Conservation (phyloP, 2,888 invertebrate genomes). For the Lobophora halterata region DNA sequence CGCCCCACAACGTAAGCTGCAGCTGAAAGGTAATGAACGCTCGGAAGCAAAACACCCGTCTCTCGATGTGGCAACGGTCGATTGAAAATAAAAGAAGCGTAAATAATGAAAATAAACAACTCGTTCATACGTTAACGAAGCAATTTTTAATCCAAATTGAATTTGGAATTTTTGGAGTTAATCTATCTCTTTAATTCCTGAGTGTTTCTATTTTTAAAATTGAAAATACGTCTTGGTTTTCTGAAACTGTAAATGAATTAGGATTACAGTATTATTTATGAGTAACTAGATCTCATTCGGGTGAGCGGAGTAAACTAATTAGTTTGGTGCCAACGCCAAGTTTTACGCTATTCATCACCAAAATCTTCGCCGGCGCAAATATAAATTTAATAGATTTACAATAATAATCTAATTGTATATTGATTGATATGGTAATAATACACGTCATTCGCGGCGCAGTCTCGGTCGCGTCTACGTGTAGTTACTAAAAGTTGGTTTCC, state of each 20-base stretch:
- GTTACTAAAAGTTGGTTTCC: no score
- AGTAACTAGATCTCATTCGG: constrained; percentile 4
- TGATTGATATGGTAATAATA: constrained; percentile 46
- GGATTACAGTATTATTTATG: constrained; percentile 4
- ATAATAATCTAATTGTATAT: constrained; percentile 40
- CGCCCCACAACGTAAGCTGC: constrained; percentile 43
- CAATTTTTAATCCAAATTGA: no score
- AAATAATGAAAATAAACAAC: constrained; percentile 23
- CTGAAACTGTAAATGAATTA: constrained; percentile 1
- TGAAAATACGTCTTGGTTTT: no score
- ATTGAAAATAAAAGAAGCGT: constrained; percentile 39
- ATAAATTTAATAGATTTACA: constrained; percentile 6
- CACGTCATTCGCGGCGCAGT: constrained; percentile 40
- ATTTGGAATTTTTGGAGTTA: no score
- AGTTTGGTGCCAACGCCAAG: constrained; percentile 8
- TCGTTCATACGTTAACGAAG: constrained; percentile 11
- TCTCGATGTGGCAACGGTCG: constrained; percentile 43
- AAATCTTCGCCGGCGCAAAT: constrained; percentile 6
- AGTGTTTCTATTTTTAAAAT: no score
- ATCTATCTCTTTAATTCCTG: no score
- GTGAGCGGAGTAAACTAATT: constrained; percentile 3
- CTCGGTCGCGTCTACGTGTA: constrained; percentile 56
- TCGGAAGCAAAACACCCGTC: constrained; percentile 44
- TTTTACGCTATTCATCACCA: constrained; percentile 6
- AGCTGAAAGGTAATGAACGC: constrained; percentile 66